These are phyloP conservation scores for Varanus komodoensis DNA, from an alignment of 2,113 vertebrate species.

Conservation along the genomic window DNA sequence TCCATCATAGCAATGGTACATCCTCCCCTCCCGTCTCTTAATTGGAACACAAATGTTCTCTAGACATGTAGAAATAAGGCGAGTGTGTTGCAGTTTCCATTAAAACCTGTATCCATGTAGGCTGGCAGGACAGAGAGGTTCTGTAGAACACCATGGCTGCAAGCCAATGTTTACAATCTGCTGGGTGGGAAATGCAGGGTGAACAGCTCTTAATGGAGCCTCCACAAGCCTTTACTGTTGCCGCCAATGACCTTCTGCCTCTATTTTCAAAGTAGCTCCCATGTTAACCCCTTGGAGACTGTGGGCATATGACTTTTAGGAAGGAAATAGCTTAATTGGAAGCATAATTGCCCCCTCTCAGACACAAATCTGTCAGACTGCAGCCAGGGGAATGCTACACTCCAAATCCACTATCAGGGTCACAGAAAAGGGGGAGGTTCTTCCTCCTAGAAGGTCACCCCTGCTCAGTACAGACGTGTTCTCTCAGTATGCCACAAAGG, in stretches of 20 bases:
- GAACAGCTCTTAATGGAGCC: slow-evolving; percentile 85
- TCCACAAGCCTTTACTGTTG: slow-evolving; percentile 84
- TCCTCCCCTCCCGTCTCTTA: slow-evolving; percentile 38
- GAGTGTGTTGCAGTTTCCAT: slow-evolving; percentile 60
- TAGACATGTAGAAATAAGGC: slow-evolving; percentile 61
- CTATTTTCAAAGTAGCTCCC: slow-evolving; percentile 80
- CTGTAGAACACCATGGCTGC: slow-evolving; percentile 79
- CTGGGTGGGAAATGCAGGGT: slow-evolving; percentile 91
- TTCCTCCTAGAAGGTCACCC: slow-evolving; percentile 1
- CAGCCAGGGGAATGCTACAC: slow-evolving; percentile 20
- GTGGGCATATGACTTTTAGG: slow-evolving; percentile 54
- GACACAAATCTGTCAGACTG: slow-evolving; percentile 54
- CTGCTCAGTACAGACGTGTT: slow-evolving; percentile 31
- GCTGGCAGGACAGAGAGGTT: slow-evolving; percentile 77
- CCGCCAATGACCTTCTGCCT: slow-evolving; percentile 82
- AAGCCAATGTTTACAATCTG: slow-evolving; percentile 94
- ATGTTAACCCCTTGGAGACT: slow-evolving; percentile 80
- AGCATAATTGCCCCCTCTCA: slow-evolving; percentile 45
- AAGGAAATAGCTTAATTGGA: slow-evolving; percentile 67
- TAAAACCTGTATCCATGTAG: slow-evolving; percentile 72
- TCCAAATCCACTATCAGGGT: slow-evolving; percentile 7
- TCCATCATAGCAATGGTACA: slow-evolving; percentile 60
- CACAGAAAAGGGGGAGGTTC: not conserved
- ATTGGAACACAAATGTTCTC: slow-evolving; percentile 67
- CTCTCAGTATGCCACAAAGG: slow-evolving; percentile 43